phyloP scores from a whole-genome alignment of 2,797 vertebrate genomes.

The Bovichtus variegatus region DNA sequence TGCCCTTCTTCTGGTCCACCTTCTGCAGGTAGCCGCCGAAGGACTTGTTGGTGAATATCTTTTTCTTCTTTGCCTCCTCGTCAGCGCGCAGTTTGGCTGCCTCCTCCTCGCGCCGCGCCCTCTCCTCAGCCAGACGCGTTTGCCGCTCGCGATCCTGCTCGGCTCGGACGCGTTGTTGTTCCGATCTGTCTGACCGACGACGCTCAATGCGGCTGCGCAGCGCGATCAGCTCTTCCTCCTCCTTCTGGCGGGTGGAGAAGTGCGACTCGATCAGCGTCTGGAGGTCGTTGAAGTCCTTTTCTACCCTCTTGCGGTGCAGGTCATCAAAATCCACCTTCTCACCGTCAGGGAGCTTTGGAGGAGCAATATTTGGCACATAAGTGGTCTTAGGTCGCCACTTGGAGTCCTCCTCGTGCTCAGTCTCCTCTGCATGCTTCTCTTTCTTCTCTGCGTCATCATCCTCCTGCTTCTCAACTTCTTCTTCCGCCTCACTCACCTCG shows the following conservation, averaged over 20 bases:
- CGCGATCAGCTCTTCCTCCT: slow-evolving; percentile 85
- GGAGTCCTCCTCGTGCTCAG: slow-evolving; percentile 69
- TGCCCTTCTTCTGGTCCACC: slow-evolving; percentile 87
- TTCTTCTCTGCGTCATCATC: slow-evolving; percentile 38
- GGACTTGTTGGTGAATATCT: slow-evolving; percentile 85
- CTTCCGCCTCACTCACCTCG: slow-evolving; percentile 41
- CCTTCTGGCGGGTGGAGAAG: slow-evolving; percentile 86
- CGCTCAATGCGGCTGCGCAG: slow-evolving; percentile 84
- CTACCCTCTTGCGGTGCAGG: slow-evolving; percentile 86
- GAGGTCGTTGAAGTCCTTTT: slow-evolving; percentile 88
- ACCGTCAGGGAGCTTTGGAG: slow-evolving; percentile 87
- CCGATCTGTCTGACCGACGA: slow-evolving; percentile 81
- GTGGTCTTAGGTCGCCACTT: slow-evolving; percentile 76
- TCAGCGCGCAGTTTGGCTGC: slow-evolving; percentile 81
- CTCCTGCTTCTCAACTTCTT: slow-evolving; percentile 38
- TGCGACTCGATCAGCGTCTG: slow-evolving; percentile 86
- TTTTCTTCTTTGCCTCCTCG: slow-evolving; percentile 88
- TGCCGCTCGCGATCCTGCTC: slow-evolving; percentile 84
- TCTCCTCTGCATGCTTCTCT: slow-evolving; percentile 42
- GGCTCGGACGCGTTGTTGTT: slow-evolving; percentile 82
- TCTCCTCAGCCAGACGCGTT: slow-evolving; percentile 76
- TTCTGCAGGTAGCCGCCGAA: slow-evolving; percentile 88
- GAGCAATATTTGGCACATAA: slow-evolving; percentile 82
- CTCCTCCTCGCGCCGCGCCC: slow-evolving; percentile 83
- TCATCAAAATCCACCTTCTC: slow-evolving; percentile 89